These are phyloP conservation scores for Drosophila subobscura DNA, from an alignment of 1,140 invertebrate genomes.

Conservation along the genomic window DNA sequence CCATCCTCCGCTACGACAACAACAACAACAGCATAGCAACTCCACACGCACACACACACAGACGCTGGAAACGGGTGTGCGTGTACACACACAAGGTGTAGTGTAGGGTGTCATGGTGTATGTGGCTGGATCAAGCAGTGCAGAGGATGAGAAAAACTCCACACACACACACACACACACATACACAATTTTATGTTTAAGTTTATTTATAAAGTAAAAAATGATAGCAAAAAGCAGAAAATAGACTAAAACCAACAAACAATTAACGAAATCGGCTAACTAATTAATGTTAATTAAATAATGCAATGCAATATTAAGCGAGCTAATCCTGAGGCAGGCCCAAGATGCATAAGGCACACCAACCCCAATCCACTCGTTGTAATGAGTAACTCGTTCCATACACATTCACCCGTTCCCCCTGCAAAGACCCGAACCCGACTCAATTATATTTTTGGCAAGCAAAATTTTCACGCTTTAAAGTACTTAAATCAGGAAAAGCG, in stretches of 20 bases:
- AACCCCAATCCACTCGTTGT: constrained; percentile 17
- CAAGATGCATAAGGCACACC: constrained; percentile 18
- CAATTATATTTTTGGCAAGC: too few species aligned
- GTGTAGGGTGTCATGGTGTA: constrained; percentile 34
- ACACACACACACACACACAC: constrained; percentile 47
- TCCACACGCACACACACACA: constrained; percentile 39
- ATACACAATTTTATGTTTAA: constrained; percentile 80
- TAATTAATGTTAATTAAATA: constrained; percentile 64
- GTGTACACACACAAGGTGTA: constrained; percentile 39
- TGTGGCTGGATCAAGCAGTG: constrained; percentile 51
- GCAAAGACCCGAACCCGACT: too few species aligned
- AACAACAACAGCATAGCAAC: constrained; percentile 26
- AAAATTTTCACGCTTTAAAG: constrained; percentile 13
- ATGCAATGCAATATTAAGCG: constrained; percentile 41
- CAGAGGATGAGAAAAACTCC: constrained; percentile 28
- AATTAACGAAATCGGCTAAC: constrained; percentile 73
- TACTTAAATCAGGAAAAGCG: constrained; percentile 46
- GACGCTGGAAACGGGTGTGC: constrained; percentile 58
- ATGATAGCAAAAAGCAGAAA: constrained; percentile 76
- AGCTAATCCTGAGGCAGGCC: constrained; percentile 61
- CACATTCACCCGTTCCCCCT: too few species aligned
- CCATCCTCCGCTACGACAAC: constrained; percentile 43
- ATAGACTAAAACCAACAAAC: constrained; percentile 71
- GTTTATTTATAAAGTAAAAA: constrained; percentile 82
- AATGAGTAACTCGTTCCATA: constrained; percentile 14